Evolutionary conservation across 1,140 invertebrate species (phyloP).

Genomic region (Trachymyrmex septentrionalis): DNA sequence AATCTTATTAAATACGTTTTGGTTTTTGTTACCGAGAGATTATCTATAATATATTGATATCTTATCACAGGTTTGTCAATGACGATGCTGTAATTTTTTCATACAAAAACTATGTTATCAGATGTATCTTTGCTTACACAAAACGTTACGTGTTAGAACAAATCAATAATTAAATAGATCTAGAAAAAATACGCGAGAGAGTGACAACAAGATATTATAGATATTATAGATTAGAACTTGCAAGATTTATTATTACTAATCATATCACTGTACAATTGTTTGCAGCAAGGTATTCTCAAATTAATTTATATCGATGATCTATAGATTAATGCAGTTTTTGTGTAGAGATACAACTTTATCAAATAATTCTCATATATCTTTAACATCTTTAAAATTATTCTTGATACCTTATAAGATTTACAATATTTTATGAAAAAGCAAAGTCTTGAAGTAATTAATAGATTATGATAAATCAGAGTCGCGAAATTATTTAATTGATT

Average conservation of each 20-base stretch:
- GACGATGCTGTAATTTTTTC: constrained; percentile 14
- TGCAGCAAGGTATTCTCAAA: not conserved
- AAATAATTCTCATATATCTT: not conserved
- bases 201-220: not conserved
- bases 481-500: not conserved
- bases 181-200: not conserved
- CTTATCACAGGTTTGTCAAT: constrained; percentile 17
- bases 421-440: not conserved
- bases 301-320: constrained; percentile 7
- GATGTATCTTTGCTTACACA: not conserved
- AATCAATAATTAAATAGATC: constrained; percentile 20
- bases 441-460: not conserved
- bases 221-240: constrained; percentile 20
- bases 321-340: not conserved
- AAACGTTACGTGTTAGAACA: not conserved
- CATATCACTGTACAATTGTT: not conserved
- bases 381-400: not conserved
- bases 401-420: not conserved
- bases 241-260: constrained; percentile 4
- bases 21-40: not conserved
- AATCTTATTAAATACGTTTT: not conserved
- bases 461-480: not conserved
- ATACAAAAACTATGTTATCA: constrained; percentile 29
- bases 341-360: not conserved
- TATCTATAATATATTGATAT: constrained; percentile 21